Base-by-base conservation (phyloP, 23 tunicate species). In the Styela plicata region DNA sequence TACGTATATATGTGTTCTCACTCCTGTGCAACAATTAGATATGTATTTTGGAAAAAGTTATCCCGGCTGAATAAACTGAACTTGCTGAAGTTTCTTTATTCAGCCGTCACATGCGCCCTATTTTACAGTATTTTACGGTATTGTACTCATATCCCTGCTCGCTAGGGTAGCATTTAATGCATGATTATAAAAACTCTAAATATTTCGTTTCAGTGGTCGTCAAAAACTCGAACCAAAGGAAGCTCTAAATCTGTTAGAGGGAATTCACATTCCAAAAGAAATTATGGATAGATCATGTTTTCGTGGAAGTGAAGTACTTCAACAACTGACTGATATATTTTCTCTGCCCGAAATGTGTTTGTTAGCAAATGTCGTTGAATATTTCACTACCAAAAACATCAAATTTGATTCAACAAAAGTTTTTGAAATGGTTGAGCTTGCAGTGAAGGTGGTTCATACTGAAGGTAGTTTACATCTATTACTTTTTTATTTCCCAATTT, bases 301-400 rank as follows among this genome's bases (percentile, higher is more conserved):
- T 64, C 61, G 44, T 18, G 89, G 87, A 24, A 88, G 91, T 22
- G 90, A 91, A 35, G 24, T 32, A 16, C 66, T 93, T 20, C 84
- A 85, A 24, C 98, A 93, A 61, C 35, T 93, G 61, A 88, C 90
- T 85, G 98, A 93, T 31, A 86, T 93, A 62, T 93, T 93, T 64
- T 85, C 93, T 18, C 71, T 93, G 87, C 98, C 98, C 2, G 98
- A 93, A 85, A 93, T 93, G 93, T 88, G 88, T 92, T 69, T 93
- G 2, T 82, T 93, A 3, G 93, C 98, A 68, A 93, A 93, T 73
- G 98, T 88, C 52, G 89, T 93, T 30, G 82, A 93, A 24, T 88
- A 80, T 64, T 88, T 87, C 79, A 84, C 66, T 19, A 17, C 79
- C 2, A 79, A 75, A 25, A 63, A 69, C 2, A 84, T 93, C n/a